Percentiles rank a stretch among this genome's conserved stretches.
Evolutionary conservation across 2,113 vertebrate species (phyloP).

Genomic region (Apteryx mantelli): DNA sequence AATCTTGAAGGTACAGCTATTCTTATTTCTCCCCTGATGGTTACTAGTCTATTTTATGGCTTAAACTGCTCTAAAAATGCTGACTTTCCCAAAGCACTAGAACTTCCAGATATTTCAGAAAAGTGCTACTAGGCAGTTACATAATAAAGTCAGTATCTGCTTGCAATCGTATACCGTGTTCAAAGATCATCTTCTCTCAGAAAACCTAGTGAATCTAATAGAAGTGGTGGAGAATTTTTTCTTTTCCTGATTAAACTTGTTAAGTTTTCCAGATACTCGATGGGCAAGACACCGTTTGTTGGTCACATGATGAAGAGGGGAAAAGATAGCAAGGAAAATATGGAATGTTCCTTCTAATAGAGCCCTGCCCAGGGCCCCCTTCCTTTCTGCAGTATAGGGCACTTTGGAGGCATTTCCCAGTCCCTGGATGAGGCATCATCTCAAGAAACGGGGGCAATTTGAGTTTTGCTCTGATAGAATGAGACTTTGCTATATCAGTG

Average conservation of each 20-base stretch:
- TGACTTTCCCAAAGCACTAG: neutral
- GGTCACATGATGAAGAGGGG: neutral
- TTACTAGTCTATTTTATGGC: conserved; percentile 2
- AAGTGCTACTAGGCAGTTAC: neutral
- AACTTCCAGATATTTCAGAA: conserved; percentile 10
- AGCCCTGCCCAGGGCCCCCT: neutral
- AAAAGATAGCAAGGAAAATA: neutral
- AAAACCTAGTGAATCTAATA: neutral
- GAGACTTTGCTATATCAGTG: accelerated
- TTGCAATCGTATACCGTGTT: neutral
- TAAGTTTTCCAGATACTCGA: neutral
- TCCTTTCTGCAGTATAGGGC: neutral
- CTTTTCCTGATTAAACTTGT: neutral
- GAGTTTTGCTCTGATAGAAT: neutral
- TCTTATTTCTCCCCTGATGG: neutral
- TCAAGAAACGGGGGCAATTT: neutral
- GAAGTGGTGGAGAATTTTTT: neutral
- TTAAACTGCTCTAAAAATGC: conserved; percentile 24
- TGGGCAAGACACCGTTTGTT: neutral
- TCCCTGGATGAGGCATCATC: neutral
- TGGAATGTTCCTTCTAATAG: neutral
- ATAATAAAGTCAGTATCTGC: neutral
- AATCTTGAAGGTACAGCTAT: neutral
- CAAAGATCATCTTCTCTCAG: neutral
- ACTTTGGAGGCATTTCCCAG: neutral